These are phyloP conservation scores for Neopelma chrysocephalum DNA, from an alignment of 2,797 vertebrate species.

Conservation along the genomic window DNA sequence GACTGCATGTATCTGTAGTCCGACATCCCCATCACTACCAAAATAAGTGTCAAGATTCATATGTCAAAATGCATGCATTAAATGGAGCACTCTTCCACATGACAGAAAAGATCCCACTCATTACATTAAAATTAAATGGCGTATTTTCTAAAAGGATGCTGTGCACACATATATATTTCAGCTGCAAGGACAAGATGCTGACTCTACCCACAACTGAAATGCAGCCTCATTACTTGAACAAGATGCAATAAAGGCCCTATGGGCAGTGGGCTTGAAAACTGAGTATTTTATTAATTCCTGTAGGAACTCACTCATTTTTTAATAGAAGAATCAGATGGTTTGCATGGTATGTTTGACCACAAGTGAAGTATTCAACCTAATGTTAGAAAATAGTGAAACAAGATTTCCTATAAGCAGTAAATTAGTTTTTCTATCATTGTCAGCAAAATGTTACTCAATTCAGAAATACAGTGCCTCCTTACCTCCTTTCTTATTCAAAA, in stretches of 20 bases:
- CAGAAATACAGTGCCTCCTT: background rate
- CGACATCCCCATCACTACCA: background rate
- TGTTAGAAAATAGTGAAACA: background rate
- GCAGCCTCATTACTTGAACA: background rate
- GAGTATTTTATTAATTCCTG: background rate
- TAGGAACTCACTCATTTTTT: background rate
- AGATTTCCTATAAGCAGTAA: background rate
- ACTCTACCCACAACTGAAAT: background rate
- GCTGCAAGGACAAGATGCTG: background rate
- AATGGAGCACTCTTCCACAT: background rate
- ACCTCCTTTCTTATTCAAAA: background rate
- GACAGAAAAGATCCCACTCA: background rate
- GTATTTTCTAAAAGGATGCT: background rate
- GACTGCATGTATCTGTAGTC: background rate
- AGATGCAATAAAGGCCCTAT: background rate
- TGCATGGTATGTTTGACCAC: background rate
- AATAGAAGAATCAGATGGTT: background rate
- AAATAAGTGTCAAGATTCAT: background rate
- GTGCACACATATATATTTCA: background rate
- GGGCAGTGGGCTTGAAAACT: background rate
- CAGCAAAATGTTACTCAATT: background rate
- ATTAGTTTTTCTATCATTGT: background rate
- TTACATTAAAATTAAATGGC: background rate
- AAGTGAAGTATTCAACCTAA: background rate
- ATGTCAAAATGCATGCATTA: background rate